Percentiles rank a stretch among this genome's conserved stretches.
These are phyloP conservation scores for Ploceus nigricollis DNA, from an alignment of 2,113 vertebrate genomes.

Conservation along the genomic window DNA sequence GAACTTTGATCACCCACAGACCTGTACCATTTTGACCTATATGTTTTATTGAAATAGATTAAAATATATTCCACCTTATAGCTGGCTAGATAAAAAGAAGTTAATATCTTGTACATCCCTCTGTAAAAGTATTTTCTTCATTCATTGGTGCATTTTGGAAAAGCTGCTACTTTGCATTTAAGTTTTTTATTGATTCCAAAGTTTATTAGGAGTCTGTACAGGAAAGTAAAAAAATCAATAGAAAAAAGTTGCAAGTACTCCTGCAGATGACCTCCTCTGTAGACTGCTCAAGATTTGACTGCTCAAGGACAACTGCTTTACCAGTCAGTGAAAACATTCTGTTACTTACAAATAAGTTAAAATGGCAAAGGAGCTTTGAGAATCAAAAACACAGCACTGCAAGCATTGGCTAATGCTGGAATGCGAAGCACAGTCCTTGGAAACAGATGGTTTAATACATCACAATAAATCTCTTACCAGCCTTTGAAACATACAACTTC, in stretches of 20 bases:
- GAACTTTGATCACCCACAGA: not conserved
- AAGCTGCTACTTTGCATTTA: not conserved
- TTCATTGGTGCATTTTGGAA: not conserved
- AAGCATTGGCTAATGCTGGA: slow-evolving; percentile 21
- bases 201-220: not conserved
- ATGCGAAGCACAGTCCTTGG: slow-evolving; percentile 49
- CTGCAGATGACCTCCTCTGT: not conserved
- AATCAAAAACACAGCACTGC: not conserved
- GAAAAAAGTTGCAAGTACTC: not conserved
- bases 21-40: not conserved
- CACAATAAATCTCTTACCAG: slow-evolving; percentile 65
- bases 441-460: slow-evolving; percentile 72
- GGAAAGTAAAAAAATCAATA: not conserved
- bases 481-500: slow-evolving; percentile 33
- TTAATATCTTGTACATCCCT: not conserved
- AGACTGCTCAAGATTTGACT: not conserved
- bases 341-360: slow-evolving; percentile 3
- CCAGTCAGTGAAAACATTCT: slow-evolving; percentile 10
- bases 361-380: slow-evolving; percentile 14
- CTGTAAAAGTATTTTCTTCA: not conserved
- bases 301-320: slow-evolving; percentile 18
- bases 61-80: not conserved
- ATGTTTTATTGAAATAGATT: not conserved
- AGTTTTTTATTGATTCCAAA: not conserved
- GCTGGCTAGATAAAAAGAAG: not conserved